Percentiles rank a stretch among this genome's conserved stretches.
Conservation (phyloP, 2,888 invertebrate species). For the Tachystola acroxantha region DNA sequence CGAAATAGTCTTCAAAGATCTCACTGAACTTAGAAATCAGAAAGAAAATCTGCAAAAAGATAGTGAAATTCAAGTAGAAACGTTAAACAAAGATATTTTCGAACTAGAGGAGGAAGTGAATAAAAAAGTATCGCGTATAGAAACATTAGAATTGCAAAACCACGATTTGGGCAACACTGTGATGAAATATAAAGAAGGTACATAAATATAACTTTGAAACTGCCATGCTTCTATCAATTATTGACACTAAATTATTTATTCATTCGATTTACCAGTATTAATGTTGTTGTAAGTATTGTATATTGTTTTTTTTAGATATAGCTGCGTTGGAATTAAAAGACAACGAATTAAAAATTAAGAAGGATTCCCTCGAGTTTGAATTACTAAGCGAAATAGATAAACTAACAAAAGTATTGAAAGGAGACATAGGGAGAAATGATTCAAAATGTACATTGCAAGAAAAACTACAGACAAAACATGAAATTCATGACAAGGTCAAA, state of each 20-base stretch:
- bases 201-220: no score
- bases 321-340: slow-evolving; percentile 21
- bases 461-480: slow-evolving; percentile 28
- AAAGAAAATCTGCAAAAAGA: slow-evolving; percentile 9
- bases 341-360: slow-evolving; percentile 22
- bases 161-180: slow-evolving; percentile 18
- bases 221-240: no score
- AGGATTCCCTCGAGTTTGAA: slow-evolving; percentile 20
- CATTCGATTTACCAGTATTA: no score
- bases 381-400: slow-evolving; percentile 18
- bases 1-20: slow-evolving; percentile 9
- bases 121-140: slow-evolving; percentile 15
- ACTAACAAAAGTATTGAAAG: slow-evolving; percentile 19
- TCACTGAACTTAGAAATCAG: slow-evolving; percentile 5
- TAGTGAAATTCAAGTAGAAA: not conserved
- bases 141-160: slow-evolving; percentile 23
- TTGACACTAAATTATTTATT: no score
- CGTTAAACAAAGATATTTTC: slow-evolving; percentile 5
- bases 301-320: slow-evolving; percentile 6
- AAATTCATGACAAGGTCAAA: slow-evolving; percentile 27
- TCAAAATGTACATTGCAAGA: slow-evolving; percentile 29
- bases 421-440: slow-evolving; percentile 22
- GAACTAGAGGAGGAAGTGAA: slow-evolving; percentile 18
- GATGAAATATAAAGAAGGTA: slow-evolving; percentile 32
- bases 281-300: no score